Evolutionary conservation across 2,888 invertebrate genomes (phyloP).

Genomic region (Tipula helvola): DNA sequence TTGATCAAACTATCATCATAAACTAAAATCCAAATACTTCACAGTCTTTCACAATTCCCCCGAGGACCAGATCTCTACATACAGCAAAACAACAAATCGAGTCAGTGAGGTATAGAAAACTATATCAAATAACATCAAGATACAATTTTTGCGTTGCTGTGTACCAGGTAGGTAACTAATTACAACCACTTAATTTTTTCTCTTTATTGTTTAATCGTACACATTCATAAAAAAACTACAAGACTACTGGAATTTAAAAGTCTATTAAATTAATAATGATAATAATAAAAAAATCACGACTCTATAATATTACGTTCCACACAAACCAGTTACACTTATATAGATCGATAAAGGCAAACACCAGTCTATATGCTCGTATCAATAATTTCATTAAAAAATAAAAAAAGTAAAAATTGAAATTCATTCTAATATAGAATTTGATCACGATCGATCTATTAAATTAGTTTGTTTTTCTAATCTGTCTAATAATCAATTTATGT

Average conservation of each 20-base stretch:
- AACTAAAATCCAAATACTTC: too few species aligned
- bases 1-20: too few species aligned
- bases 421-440: neutral
- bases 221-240: neutral
- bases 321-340: neutral
- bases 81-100: too few species aligned
- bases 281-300: neutral
- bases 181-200: neutral
- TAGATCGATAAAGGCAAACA: neutral
- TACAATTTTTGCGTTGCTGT: neutral
- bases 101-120: neutral
- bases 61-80: too few species aligned
- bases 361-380: neutral
- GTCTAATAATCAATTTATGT: neutral
- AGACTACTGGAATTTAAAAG: neutral
- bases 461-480: neutral
- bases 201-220: neutral
- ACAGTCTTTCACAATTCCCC: too few species aligned
- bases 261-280: neutral
- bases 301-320: neutral
- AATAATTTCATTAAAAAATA: neutral
- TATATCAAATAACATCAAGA: neutral
- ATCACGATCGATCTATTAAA: slow-evolving; percentile 4
- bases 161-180: neutral
- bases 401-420: neutral